A percentile compares a stretch with the other conserved stretches of the same genome.
Conservation (phyloP, 2,113 vertebrate genomes). For the Glaucidium brasilianum region DNA sequence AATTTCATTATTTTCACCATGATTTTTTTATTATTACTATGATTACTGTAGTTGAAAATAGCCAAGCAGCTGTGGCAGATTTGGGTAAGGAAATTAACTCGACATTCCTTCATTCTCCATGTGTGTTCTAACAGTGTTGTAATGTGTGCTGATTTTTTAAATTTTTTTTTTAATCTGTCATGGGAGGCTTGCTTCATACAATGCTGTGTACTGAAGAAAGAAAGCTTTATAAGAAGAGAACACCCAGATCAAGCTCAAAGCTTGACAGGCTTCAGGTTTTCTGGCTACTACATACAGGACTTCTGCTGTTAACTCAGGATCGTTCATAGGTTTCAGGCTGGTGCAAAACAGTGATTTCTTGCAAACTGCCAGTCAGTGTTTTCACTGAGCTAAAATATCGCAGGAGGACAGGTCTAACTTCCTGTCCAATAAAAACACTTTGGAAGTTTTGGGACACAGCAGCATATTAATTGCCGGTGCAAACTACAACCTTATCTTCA, state of each 20-base stretch:
- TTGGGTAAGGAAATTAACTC: neutral
- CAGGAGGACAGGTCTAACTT: neutral
- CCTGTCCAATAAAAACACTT: neutral
- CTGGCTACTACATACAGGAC: neutral
- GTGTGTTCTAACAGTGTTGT: neutral
- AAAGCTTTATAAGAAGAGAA: neutral
- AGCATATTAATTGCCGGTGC: neutral
- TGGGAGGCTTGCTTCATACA: neutral
- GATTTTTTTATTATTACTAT: neutral
- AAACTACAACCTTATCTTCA: neutral
- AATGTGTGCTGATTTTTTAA: neutral
- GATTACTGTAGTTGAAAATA: neutral
- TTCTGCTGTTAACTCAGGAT: neutral
- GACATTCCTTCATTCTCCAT: neutral
- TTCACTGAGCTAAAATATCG: neutral
- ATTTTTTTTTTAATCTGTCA: neutral
- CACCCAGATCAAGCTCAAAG: neutral
- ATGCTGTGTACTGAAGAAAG: neutral
- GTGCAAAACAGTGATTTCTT: neutral
- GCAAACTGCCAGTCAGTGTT: neutral
- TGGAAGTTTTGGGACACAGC: neutral
- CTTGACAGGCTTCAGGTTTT: neutral
- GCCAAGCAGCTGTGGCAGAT: neutral
- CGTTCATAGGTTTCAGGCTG: neutral
- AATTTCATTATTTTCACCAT: neutral